These are phyloP conservation scores for Cabera pusaria DNA, from an alignment of 2,888 invertebrate genomes.

Conservation along the genomic window DNA sequence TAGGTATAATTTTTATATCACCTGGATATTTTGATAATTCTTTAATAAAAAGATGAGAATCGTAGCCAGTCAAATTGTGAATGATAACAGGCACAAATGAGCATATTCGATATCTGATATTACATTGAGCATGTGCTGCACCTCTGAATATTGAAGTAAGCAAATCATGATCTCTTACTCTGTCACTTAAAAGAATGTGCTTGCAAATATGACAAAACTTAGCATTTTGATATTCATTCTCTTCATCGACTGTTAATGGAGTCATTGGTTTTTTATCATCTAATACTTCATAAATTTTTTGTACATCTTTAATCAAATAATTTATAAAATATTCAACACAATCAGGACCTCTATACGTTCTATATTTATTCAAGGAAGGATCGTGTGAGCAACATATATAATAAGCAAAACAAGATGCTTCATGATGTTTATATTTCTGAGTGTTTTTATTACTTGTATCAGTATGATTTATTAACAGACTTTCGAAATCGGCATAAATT, in stretches of 20 bases:
- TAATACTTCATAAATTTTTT: constrained; percentile 8
- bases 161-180: constrained; percentile 12
- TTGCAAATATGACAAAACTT: constrained; percentile 18
- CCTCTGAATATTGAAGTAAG: constrained; percentile 23
- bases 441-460: constrained; percentile 4
- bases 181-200: constrained; percentile 6
- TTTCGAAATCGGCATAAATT: constrained; percentile 28
- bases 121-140: constrained; percentile 25
- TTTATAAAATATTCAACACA: constrained; percentile 16
- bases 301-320: constrained; percentile 8
- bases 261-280: constrained; percentile 2
- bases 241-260: constrained; percentile 1
- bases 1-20: constrained; percentile 25
- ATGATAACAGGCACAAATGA: constrained; percentile 33
- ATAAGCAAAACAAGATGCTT: constrained; percentile 26
- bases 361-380: constrained; percentile 23
- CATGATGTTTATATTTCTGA: constrained; percentile 12
- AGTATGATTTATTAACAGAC: constrained; percentile 11
- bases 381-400: constrained; percentile 29
- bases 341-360: constrained; percentile 13
- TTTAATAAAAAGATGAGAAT: constrained; percentile 30
- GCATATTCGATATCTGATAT: constrained; percentile 22
- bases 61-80: constrained; percentile 32
- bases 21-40: constrained; percentile 25
- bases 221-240: background rate